These are phyloP conservation scores for Sebastes flavidus DNA, from an alignment of 2,797 vertebrate genomes.

Conservation along the genomic window DNA sequence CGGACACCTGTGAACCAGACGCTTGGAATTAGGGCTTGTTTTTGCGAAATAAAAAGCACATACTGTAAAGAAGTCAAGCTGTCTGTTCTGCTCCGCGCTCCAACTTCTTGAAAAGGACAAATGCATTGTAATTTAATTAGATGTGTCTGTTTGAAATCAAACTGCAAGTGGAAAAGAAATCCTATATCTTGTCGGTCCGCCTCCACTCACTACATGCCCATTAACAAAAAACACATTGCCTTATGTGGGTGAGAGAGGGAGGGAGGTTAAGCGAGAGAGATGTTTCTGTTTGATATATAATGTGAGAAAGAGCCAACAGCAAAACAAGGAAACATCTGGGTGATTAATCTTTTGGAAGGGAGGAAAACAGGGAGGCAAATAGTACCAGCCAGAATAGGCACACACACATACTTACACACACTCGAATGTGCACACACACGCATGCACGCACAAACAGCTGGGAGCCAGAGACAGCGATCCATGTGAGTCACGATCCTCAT, in stretches of 20 bases:
- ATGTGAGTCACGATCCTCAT: slow-evolving; percentile 69
- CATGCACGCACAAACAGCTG: slow-evolving; percentile 52
- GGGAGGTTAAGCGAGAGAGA: slow-evolving; percentile 44
- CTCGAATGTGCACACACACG: slow-evolving; percentile 5
- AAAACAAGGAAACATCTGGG: slow-evolving; percentile 90
- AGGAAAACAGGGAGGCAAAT: slow-evolving; percentile 69
- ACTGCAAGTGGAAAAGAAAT: slow-evolving; percentile 73
- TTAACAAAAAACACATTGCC: slow-evolving; percentile 79
- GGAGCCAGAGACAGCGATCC: slow-evolving; percentile 62
- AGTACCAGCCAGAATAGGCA: slow-evolving; percentile 66
- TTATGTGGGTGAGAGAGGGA: slow-evolving; percentile 24
- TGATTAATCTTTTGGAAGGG: slow-evolving; percentile 84
- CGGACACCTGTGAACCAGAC: slow-evolving; percentile 48
- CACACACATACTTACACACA: slow-evolving; percentile 23
- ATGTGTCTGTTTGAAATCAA: slow-evolving; percentile 78
- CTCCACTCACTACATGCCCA: slow-evolving; percentile 66
- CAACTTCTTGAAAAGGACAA: slow-evolving; percentile 42
- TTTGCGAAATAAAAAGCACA: slow-evolving; percentile 33
- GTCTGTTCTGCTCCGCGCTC: slow-evolving; percentile 16
- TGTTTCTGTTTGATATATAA: slow-evolving; percentile 84
- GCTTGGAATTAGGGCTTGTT: slow-evolving; percentile 23
- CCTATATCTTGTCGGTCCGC: slow-evolving; percentile 52
- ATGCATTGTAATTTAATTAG: slow-evolving; percentile 74
- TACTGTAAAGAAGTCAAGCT: background rate
- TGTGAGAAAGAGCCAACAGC: slow-evolving; percentile 88